phyloP scores from a whole-genome alignment of 2,797 vertebrate species.

The Amblyopsis hoosieri region DNA sequence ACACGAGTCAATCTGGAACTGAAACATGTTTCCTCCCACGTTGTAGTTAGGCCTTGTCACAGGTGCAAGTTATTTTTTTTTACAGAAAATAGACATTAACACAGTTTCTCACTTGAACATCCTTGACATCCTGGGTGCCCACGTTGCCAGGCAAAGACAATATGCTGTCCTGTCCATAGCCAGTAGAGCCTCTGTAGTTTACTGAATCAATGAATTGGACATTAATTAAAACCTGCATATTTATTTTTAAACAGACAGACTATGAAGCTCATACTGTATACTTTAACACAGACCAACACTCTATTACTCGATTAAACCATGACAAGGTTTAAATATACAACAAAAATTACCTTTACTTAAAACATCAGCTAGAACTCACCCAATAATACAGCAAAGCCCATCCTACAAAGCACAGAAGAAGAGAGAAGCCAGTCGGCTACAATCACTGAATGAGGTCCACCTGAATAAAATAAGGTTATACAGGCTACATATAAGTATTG shows the following conservation, averaged over 20 bases:
- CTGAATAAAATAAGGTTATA: slow-evolving; percentile 61
- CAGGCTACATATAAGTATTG: background rate
- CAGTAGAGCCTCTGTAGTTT: slow-evolving; percentile 94
- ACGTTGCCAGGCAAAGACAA: slow-evolving; percentile 87
- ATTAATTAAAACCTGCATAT: background rate
- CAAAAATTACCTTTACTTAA: no score
- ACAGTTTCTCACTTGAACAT: slow-evolving; percentile 85
- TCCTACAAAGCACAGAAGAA: slow-evolving; percentile 81
- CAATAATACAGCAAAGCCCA: slow-evolving; percentile 88
- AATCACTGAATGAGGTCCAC: slow-evolving; percentile 89
- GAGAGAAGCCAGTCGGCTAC: slow-evolving; percentile 89
- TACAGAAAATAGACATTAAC: background rate
- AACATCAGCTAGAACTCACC: slow-evolving; percentile 75
- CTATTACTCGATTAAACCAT: no score
- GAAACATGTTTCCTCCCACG: no score
- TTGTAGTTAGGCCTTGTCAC: background rate
- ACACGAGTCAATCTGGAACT: background rate
- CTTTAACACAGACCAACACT: no score
- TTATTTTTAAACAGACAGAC: background rate
- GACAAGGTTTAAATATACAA: no score
- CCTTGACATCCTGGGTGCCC: slow-evolving; percentile 90
- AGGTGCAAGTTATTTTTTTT: background rate
- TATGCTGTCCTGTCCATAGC: slow-evolving; percentile 92
- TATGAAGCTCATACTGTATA: background rate
- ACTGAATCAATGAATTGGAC: slow-evolving; percentile 71